Evolutionary conservation across 2,888 invertebrate species (phyloP).

Genomic region (Mellilla xanthometata): DNA sequence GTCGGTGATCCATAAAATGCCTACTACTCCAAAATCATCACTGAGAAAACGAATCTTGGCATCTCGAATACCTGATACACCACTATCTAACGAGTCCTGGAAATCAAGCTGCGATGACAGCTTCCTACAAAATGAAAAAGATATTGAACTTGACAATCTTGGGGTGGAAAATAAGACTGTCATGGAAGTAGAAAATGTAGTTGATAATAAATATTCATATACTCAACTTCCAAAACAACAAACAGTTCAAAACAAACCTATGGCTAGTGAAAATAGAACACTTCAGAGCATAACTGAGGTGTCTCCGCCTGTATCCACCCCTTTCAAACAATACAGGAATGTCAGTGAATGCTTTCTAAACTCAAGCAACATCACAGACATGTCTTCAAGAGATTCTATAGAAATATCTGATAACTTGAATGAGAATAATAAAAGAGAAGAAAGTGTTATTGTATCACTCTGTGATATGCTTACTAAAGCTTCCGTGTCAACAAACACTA

Average conservation of each 20-base stretch:
- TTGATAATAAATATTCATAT: too few relatives aligned
- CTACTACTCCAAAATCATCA: constrained; percentile 22
- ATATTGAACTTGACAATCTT: constrained; percentile 47
- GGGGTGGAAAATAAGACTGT: constrained; percentile 42
- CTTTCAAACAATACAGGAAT: constrained; percentile 64
- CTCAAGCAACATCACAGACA: constrained; percentile 45
- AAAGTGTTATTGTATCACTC: constrained; percentile 63
- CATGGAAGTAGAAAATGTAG: neutral
- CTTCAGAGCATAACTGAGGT: constrained; percentile 56
- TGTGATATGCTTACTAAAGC: constrained; percentile 66
- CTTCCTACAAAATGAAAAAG: constrained; percentile 65
- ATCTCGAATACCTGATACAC: constrained; percentile 48
- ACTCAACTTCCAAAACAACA: too few relatives aligned
- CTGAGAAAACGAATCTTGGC: constrained; percentile 27
- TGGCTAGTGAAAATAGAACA: constrained; percentile 41
- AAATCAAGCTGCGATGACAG: constrained; percentile 66
- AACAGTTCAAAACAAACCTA: too few relatives aligned
- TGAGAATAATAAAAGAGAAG: constrained; percentile 51
- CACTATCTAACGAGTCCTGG: constrained; percentile 58
- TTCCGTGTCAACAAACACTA: constrained; percentile 44
- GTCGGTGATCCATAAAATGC: constrained; percentile 21
- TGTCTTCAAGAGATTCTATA: neutral
- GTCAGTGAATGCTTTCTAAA: constrained; percentile 59
- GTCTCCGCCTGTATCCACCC: constrained; percentile 63
- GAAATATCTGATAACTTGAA: constrained; percentile 52